Evolutionary conservation across 2,113 vertebrate species (phyloP), one percentile per base, ranked within the genome.

Genomic region (Ardeotis arabs): DNA sequence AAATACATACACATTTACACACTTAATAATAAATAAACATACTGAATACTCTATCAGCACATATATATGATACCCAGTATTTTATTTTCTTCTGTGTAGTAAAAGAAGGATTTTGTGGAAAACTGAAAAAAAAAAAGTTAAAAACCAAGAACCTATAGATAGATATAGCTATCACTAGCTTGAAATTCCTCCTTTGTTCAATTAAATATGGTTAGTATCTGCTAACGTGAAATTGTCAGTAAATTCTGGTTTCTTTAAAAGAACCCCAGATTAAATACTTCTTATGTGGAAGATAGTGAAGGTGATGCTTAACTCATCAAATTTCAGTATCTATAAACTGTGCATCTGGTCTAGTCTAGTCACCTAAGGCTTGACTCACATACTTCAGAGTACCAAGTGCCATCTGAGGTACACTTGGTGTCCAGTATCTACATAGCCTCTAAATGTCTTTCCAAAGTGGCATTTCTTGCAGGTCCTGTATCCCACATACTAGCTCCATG

Each of bases 391-490:
- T 39, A 39, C 6, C 15, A 20, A 29, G 12, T 4, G 6, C 22
- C 17, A 23, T 9, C 52, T n/a, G 60, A 77, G 6, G 11, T 59
- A 9, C 10, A 14, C 3, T 66, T 84, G 12, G 22, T 44, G 7
- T 17, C 27, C 47, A 35, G 7, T 8, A 52, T 33, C 5, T 68
- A 4, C 12, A 6, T 68, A 37, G 7, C 6, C 12, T 70, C 12
- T 11, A 50, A 2, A 0, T 41, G 4, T 14, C 0, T 72, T 23
- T 74, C 39, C 33, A 56, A 39, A 76, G 6, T 3, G 7, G 1
- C 12, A 19, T 47, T 6, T 63, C 9, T 45, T 80, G 21, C 9
- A 60, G 20, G 17, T 64, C 50, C 23, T 60, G 9, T 35, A 66
- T 56, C 28, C 14, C 21, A 59, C 7, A 49, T 50, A 41, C 13